These are phyloP conservation scores for Myotis brandtii DNA, from an alignment of 2,113 vertebrate species.

Conservation along the genomic window DNA sequence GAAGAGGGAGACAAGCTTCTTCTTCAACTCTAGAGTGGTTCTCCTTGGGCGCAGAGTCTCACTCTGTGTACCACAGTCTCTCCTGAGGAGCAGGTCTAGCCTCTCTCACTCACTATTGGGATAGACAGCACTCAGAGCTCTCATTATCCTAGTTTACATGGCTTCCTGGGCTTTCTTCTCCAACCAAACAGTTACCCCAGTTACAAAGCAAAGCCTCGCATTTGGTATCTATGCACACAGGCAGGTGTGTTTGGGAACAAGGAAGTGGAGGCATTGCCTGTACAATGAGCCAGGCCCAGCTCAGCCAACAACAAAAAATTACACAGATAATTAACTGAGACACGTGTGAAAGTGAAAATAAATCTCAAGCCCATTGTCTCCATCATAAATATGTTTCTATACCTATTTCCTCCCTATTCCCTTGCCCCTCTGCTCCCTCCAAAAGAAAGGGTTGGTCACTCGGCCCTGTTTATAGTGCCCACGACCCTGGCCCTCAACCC, in stretches of 20 bases:
- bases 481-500: accelerated
- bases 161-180: neutral
- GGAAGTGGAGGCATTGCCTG: neutral
- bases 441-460: neutral
- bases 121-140: neutral
- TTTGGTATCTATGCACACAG: neutral
- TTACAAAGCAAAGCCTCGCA: neutral
- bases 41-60: neutral
- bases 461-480: neutral
- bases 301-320: neutral
- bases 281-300: neutral
- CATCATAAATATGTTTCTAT: neutral
- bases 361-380: neutral
- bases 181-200: neutral
- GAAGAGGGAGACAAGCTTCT: neutral
- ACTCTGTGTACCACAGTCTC: too few species aligned
- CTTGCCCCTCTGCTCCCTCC: neutral
- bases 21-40: neutral
- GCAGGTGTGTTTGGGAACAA: neutral
- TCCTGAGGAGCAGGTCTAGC: neutral
- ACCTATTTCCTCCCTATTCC: neutral
- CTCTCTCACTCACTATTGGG: neutral
- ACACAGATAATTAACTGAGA: neutral
- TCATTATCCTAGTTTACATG: neutral
- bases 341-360: neutral